A percentile compares a stretch with the other conserved stretches of the same genome.
Evolutionary conservation across 2,797 vertebrate species (phyloP).

Genomic region (Galaxias olidus): DNA sequence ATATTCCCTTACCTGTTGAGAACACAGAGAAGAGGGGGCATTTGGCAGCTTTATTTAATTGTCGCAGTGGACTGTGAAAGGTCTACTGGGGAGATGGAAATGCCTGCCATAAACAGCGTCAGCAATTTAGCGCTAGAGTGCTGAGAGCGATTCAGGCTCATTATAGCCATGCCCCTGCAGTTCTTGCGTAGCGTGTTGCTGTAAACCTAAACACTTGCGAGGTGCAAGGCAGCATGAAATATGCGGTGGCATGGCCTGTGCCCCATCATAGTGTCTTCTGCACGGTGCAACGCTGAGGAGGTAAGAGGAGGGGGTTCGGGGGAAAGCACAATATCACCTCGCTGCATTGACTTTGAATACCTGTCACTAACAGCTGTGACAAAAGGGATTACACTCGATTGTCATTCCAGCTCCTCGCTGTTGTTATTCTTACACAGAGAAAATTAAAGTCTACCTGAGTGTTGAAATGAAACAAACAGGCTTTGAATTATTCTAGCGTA

Average conservation of each 20-base stretch:
- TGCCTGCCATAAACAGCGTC: conserved; percentile 43
- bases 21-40: conserved; percentile 20
- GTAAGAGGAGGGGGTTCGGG: conserved; percentile 24
- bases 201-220: conserved; percentile 9
- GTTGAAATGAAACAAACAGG: conserved; percentile 11
- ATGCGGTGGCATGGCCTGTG: conserved; percentile 3
- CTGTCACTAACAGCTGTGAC: conserved; percentile 34
- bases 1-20: conserved; percentile 43
- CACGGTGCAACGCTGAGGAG: background rate
- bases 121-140: conserved; percentile 43
- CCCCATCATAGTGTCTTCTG: background rate
- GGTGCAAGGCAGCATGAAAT: conserved; percentile 4
- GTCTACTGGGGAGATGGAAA: conserved; percentile 34
- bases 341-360: conserved; percentile 12
- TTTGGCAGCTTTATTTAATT: conserved; percentile 42
- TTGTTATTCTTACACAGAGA: conserved; percentile 10
- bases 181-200: conserved; percentile 13
- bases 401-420: conserved; percentile 20
- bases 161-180: conserved; percentile 26
- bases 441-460: conserved; percentile 19
- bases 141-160: conserved; percentile 34
- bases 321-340: conserved; percentile 14
- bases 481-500: conserved; percentile 29
- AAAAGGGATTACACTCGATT: conserved; percentile 27
- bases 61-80: conserved; percentile 36